phyloP scores from a whole-genome alignment of 2,797 vertebrate species.

The Lutjanus argentimaculatus region DNA sequence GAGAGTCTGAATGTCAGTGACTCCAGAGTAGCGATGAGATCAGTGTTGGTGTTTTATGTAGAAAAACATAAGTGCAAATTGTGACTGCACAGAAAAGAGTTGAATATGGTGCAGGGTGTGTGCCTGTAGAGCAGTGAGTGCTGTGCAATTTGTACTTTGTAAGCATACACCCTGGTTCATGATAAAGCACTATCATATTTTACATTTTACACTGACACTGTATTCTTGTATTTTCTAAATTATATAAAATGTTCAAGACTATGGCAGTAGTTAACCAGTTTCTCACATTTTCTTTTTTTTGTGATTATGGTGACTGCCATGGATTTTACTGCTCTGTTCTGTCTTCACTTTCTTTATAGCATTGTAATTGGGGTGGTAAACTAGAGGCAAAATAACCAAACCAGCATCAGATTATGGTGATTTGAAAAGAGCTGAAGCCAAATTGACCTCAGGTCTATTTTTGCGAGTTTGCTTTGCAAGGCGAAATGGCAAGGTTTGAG shows the following conservation, averaged over 20 bases:
- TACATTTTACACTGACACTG: neutral
- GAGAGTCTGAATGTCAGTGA: slow-evolving; percentile 28
- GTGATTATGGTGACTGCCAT: neutral
- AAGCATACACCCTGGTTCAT: slow-evolving; percentile 50
- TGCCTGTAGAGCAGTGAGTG: slow-evolving; percentile 34
- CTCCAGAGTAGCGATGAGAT: slow-evolving; percentile 21
- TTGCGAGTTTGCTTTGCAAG: slow-evolving; percentile 42
- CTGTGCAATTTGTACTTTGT: slow-evolving; percentile 59
- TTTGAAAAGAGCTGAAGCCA: slow-evolving; percentile 53
- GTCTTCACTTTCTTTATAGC: slow-evolving; percentile 24
- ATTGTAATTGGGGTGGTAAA: slow-evolving; percentile 53
- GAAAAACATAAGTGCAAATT: slow-evolving; percentile 31
- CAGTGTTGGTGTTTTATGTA: slow-evolving; percentile 28
- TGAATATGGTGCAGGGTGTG: slow-evolving; percentile 49
- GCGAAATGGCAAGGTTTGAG: slow-evolving; percentile 37
- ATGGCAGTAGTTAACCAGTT: neutral
- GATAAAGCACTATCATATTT: slow-evolving; percentile 35
- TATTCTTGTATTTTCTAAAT: slow-evolving; percentile 18
- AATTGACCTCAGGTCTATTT: slow-evolving; percentile 55
- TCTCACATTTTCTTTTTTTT: slow-evolving; percentile 26
- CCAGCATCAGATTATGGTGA: slow-evolving; percentile 61
- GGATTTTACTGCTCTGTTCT: slow-evolving; percentile 18
- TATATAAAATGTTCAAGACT: slow-evolving; percentile 11
- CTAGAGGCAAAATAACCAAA: slow-evolving; percentile 57
- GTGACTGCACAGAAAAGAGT: slow-evolving; percentile 44